These are phyloP conservation scores for Pollenia griseotomentosa DNA, from an alignment of 2,888 invertebrate species.

Conservation along the genomic window DNA sequence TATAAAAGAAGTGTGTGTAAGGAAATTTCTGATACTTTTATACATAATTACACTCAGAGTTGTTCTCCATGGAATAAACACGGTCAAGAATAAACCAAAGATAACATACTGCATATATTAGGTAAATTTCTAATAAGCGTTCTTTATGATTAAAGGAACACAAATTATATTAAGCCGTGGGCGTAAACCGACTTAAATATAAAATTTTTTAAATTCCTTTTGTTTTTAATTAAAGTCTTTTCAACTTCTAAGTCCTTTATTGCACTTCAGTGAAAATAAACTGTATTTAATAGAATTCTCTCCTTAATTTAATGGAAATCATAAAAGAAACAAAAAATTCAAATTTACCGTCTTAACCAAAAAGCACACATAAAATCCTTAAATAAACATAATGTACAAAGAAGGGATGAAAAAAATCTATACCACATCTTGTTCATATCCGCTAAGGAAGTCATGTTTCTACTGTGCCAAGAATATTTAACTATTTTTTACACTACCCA, in stretches of 20 bases:
- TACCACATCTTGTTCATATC: conserved; percentile 37
- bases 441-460: conserved; percentile 51
- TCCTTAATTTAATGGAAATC: conserved; percentile 11
- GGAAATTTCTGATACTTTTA: too few species aligned
- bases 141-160: too few species aligned
- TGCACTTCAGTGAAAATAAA: background rate
- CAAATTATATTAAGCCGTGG: too few species aligned
- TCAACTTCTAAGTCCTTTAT: background rate
- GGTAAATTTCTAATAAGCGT: too few species aligned
- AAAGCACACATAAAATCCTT: background rate
- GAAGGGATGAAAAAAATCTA: background rate
- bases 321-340: background rate
- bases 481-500: background rate
- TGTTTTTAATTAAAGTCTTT: background rate
- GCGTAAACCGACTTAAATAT: too few species aligned
- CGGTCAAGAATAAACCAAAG: too few species aligned
- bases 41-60: background rate
- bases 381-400: background rate
- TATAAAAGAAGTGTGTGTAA: background rate
- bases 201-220: background rate
- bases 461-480: background rate
- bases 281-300: conserved; percentile 28
- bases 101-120: too few species aligned
- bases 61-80: background rate
- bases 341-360: background rate